These are phyloP conservation scores for Ceraclea dissimilis DNA, from an alignment of 2,888 invertebrate genomes.

Conservation along the genomic window DNA sequence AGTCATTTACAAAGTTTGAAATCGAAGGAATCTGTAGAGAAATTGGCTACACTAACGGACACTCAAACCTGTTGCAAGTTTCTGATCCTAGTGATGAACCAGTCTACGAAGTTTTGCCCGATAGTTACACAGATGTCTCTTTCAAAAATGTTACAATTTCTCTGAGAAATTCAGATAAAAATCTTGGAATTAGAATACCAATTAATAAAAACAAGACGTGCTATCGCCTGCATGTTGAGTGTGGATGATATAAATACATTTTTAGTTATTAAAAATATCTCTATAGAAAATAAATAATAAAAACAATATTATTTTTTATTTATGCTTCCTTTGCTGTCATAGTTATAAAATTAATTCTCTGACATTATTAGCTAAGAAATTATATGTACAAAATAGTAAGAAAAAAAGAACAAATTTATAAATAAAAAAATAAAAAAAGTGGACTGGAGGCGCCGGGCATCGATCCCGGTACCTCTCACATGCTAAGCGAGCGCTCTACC, in stretches of 20 bases:
- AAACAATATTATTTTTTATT: not conserved
- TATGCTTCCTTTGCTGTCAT: too few species aligned
- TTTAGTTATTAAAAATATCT: not conserved
- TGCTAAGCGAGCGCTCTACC: conserved; percentile 28
- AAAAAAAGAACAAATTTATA: not conserved
- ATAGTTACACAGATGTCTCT: conserved; percentile 36
- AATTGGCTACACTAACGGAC: conserved; percentile 53
- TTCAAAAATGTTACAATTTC: conserved; percentile 39
- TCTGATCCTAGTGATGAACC: conserved; percentile 21
- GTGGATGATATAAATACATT: conserved; percentile 28
- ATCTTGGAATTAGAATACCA: conserved; percentile 36
- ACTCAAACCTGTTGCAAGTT: conserved; percentile 24
- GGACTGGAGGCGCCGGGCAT: conserved; percentile 26
- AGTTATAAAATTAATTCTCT: too few species aligned
- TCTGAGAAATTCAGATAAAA: conserved; percentile 37
- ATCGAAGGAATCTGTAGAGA: conserved; percentile 54
- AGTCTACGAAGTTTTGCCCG: conserved; percentile 34
- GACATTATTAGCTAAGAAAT: too few species aligned
- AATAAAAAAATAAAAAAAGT: conserved; percentile 24
- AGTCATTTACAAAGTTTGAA: conserved; percentile 44
- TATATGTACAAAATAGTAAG: too few species aligned
- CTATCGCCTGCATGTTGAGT: conserved; percentile 45
- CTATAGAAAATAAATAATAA: not conserved
- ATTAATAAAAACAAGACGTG: conserved; percentile 34
- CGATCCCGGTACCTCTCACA: conserved; percentile 27